Evolutionary conservation across 2,797 vertebrate genomes (phyloP).

Genomic region (Sciaenops ocellatus): DNA sequence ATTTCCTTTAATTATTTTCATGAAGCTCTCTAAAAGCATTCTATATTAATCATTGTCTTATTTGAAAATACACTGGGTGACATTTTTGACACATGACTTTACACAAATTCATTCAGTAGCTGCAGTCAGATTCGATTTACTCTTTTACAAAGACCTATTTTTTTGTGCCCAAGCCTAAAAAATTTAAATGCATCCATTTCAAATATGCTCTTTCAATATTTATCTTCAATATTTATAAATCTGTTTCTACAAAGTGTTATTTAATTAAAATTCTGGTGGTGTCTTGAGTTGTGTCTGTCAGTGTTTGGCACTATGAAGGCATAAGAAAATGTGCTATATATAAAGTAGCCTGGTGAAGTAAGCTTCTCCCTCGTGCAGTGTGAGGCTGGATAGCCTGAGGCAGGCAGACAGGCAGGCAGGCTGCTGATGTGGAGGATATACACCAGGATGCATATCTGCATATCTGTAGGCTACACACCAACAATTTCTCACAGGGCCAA

Average conservation of each 20-base stretch:
- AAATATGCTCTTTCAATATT: conserved; percentile 14
- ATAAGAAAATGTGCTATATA: conserved; percentile 29
- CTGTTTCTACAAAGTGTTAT: not conserved
- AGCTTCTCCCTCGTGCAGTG: conserved; percentile 31
- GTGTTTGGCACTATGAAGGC: not conserved
- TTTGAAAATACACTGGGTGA: not conserved
- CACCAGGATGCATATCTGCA: conserved; percentile 43
- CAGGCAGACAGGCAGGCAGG: conserved; percentile 17
- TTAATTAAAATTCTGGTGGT: conserved; percentile 5
- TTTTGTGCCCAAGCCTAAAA: not conserved
- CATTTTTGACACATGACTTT: not conserved
- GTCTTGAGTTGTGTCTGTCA: conserved; percentile 13
- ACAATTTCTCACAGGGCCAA: conserved; percentile 17
- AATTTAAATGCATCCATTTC: not conserved
- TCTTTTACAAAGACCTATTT: not conserved
- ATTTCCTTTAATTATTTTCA: conserved; percentile 6
- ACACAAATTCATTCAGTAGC: not conserved
- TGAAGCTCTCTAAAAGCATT: not conserved
- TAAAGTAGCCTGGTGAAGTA: conserved; percentile 28
- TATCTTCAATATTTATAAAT: conserved; percentile 11
- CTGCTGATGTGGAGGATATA: conserved; percentile 50
- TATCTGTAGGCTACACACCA: conserved; percentile 30
- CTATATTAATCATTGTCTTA: not conserved
- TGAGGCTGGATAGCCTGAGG: conserved; percentile 40
- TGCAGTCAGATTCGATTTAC: conserved; percentile 1